Evolutionary conservation across 2,113 vertebrate species (phyloP).

Genomic region (Corvus hawaiiensis): DNA sequence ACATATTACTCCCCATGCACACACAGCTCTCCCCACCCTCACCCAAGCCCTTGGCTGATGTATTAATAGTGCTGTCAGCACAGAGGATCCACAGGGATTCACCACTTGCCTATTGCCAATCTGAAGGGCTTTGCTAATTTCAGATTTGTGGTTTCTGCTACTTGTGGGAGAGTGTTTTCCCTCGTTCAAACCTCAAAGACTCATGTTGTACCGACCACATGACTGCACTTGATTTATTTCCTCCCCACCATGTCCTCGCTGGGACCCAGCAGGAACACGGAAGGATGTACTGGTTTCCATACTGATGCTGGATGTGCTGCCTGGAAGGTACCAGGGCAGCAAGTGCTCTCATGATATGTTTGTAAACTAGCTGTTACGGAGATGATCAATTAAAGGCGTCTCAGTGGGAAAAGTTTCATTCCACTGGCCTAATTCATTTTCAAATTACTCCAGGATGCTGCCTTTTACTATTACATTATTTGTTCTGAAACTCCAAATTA

Average conservation of each 20-base stretch:
- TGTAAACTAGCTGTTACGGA: slow-evolving; percentile 3
- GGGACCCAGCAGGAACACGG: background rate
- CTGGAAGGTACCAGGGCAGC: slow-evolving; percentile 3
- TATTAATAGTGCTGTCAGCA: slow-evolving; percentile 50
- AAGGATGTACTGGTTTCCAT: background rate
- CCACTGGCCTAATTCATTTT: slow-evolving; percentile 35
- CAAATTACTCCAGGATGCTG: slow-evolving; percentile 56
- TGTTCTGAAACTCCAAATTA: slow-evolving; percentile 40
- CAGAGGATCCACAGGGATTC: slow-evolving; percentile 35
- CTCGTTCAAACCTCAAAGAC: slow-evolving; percentile 27
- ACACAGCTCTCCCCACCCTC: background rate
- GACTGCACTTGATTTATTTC: background rate
- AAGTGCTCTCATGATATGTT: background rate
- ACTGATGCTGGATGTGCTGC: background rate
- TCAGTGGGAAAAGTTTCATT: slow-evolving; percentile 25
- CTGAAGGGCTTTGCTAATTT: slow-evolving; percentile 51
- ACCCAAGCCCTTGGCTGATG: slow-evolving; percentile 1
- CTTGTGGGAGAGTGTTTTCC: background rate
- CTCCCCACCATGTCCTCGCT: background rate
- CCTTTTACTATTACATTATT: slow-evolving; percentile 46
- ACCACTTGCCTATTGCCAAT: slow-evolving; percentile 10
- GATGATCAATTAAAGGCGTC: slow-evolving; percentile 29
- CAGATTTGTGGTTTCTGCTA: background rate
- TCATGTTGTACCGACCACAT: background rate
- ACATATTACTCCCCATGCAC: background rate